Evolutionary conservation across 2,888 invertebrate species (phyloP), one percentile per base, ranked within the genome.

Genomic region (Heliconius aoede): DNA sequence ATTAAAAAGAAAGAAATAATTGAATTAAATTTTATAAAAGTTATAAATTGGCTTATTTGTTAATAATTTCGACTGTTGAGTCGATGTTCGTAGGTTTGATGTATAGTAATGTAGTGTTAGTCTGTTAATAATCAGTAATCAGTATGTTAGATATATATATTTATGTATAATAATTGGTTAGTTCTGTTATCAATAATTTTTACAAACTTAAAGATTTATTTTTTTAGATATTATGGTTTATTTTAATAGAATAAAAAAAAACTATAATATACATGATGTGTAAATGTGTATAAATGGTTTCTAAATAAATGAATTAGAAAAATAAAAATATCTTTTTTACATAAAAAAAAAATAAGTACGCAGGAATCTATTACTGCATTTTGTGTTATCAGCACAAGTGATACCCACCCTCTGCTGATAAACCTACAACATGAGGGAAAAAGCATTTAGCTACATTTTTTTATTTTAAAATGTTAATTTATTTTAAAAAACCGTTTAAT

Each of bases 211-310:
- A 46, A 18, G n/a, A n/a, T n/a, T 51, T n/a, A 55, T n/a, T n/a
- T n/a, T n/a, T n/a, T n/a, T n/a, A n/a, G n/a, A n/a, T n/a, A n/a
- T n/a, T n/a, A 9, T n/a, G n/a, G 3, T n/a, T 55, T 55, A 55
- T 55, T 24, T 26, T 46, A 21, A n/a, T 68, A n/a, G 46, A 28
- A 28, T 51, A 30, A 26, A 40, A 67, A 67, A 65, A 24, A 11
- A 51, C 9, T 55, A 28, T 30, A 30, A 15, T 30, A n/a, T 51
- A 13, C 5, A n/a, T 51, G 11, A 30, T 68, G 46, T 51, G 21
- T 51, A 55, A 69, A 69, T 69, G 30, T 69, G 30, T 69, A 69
- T 69, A 69, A 69, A 69, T 69, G 69, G 55, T 69, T 55, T 55
- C 7, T 69, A 32, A 69, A 55, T 69, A 55, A 68, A 55, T 69